These are phyloP conservation scores for Trogon melanurus DNA, from an alignment of 2,113 vertebrate species.

Conservation along the genomic window DNA sequence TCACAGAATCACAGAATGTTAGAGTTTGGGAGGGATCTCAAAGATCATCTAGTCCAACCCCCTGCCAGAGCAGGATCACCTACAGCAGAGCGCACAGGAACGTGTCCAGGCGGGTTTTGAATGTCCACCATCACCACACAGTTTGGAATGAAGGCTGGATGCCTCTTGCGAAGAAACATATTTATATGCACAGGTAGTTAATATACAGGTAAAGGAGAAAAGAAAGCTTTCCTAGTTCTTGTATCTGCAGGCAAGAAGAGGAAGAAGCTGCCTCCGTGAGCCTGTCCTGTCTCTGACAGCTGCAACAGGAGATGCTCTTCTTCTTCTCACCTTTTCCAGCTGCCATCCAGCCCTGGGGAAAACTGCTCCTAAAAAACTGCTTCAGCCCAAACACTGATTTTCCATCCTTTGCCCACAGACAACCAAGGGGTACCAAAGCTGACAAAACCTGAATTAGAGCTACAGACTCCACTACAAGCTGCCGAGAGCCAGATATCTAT, in stretches of 20 bases:
- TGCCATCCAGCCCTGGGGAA: not conserved
- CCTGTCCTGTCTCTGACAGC: not conserved
- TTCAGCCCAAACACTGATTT: not conserved
- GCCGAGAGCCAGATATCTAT: not conserved
- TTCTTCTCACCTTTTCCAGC: not conserved
- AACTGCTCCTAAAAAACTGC: not conserved
- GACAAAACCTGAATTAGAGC: constrained; percentile 41
- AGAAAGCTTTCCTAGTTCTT: rapidly evolving
- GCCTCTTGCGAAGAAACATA: not conserved
- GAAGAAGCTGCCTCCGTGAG: not conserved
- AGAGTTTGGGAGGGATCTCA: too few relatives aligned
- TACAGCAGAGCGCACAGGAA: too few relatives aligned
- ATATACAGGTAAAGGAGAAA: not conserved
- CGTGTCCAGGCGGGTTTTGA: too few relatives aligned
- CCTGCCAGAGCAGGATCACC: too few relatives aligned
- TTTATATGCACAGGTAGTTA: not conserved
- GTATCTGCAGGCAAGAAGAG: too few relatives aligned
- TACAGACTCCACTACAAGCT: not conserved
- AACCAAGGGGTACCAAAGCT: not conserved
- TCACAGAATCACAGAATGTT: too few relatives aligned
- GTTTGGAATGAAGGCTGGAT: not conserved
- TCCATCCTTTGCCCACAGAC: not conserved
- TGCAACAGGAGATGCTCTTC: not conserved
- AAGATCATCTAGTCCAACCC: too few relatives aligned
- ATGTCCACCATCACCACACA: rapidly evolving